Evolutionary conservation across 2,888 invertebrate genomes (phyloP).

Genomic region (Drosophila ustulata): DNA sequence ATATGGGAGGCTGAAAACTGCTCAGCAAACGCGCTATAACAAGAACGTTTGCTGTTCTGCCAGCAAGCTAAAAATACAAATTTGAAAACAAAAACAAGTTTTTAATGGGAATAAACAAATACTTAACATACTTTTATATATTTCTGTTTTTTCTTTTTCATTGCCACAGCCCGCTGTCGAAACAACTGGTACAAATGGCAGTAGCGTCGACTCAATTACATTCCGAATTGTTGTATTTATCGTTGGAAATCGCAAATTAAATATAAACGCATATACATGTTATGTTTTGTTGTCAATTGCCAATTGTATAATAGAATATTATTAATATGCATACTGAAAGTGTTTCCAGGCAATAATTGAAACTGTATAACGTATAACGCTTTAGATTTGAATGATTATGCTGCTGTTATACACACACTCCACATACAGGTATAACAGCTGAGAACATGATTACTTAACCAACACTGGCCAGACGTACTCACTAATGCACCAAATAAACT

Average conservation of each 20-base stretch:
- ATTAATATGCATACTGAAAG: constrained; percentile 32
- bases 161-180: constrained; percentile 28
- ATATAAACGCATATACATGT: constrained; percentile 31
- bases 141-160: constrained; percentile 1
- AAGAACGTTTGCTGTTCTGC: not conserved
- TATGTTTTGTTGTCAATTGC: constrained; percentile 34
- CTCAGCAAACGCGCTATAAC: constrained; percentile 54
- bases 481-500: constrained; percentile 56
- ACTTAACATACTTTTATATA: not conserved
- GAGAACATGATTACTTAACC: constrained; percentile 38
- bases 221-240: constrained; percentile 70
- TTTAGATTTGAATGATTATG: constrained; percentile 27
- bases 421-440: constrained; percentile 1
- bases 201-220: constrained; percentile 46
- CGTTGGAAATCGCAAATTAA: constrained; percentile 55
- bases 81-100: not conserved
- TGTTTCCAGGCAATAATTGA: constrained; percentile 37
- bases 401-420: constrained; percentile 22
- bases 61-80: not conserved
- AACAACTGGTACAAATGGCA: constrained; percentile 18
- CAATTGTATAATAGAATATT: constrained; percentile 49
- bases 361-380: constrained; percentile 32
- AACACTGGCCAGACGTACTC: constrained; percentile 53
- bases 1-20: constrained; percentile 81
- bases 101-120: not conserved